Evolutionary conservation across 2,113 vertebrate genomes (phyloP), one percentile per base, ranked within the genome.

Genomic region (human (Homo sapiens)): DNA sequence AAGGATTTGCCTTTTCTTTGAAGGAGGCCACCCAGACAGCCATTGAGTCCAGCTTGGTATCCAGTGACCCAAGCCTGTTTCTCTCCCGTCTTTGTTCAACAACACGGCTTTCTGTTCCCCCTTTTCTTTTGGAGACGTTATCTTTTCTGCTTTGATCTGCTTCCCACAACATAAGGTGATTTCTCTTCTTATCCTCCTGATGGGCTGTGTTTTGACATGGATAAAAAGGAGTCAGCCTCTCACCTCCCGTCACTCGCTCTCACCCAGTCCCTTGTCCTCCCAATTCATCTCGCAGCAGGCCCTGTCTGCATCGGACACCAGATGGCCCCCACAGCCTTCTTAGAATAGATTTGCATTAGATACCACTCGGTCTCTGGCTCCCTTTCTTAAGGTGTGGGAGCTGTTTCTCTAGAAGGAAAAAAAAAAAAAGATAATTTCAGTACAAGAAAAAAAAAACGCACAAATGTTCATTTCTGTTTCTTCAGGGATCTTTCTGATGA

Each of bases 301-400:
- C 97, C 97, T 97, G 97, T 97, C 97, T 73, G 90, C 52, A 45
- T 75, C 0, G 96, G 97, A 98, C 98, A 98, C 97, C 98, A 98
- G 98, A 94, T 98, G 98, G 98, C 97, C 97, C 98, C 96, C 98
- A 97, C 97, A 97, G 96, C 97, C 97, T 98, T 97, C 98, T 91
- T 25, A 97, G 97, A 97, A 89, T 59, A 87, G 90, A 97, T 97
- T 96, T 97, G 96, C 96, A 94, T 97, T 50, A 17, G 88, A 95
- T 70, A 40, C 72, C 66, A 43, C 72, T 91, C 30, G 0, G 17
- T 70, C 86, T 86, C 83, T 66, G 70, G 76, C 96, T 96, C 89
- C 94, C 85, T 97, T 93, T 95, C 82, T 68, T 55, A 97, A 97
- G 98, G 98, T 97, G 97, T 97, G 96, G 97, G 97, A 97, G 97